Evolutionary conservation across 2,888 invertebrate genomes (phyloP), one percentile per base, ranked within the genome.

Genomic region (Ormyrus pomaceus): DNA sequence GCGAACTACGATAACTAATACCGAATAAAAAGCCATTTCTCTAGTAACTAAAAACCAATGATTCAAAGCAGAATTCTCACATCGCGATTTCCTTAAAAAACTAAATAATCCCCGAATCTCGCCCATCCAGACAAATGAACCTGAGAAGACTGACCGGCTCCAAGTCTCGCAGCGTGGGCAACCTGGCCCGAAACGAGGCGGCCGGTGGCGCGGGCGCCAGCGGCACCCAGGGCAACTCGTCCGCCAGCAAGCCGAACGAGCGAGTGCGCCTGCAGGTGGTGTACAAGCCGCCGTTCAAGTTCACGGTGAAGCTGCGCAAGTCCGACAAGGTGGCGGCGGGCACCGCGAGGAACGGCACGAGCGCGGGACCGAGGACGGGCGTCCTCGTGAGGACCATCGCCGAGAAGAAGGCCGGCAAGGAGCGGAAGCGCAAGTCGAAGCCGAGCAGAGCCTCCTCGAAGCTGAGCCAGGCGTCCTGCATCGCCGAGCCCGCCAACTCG

Each of bases 211-310:
- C 76, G 46, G 69, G 62, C 1, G 46, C 64, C 34, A 34, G 45
- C 62, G 5, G 50, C 69, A 5, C 64, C 74, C 6, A 64, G 82
- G 0, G 79, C 79, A 62, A 66, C 82, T 0, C 77, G 10, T 82
- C 83, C 6, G 7, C 79, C 7, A 81, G 82, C 34, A 77, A 76
- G 56, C 77, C 83, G 0, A 83, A 88, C 74, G 90, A 90, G 76
- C 85, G 90, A 0, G 89, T 96, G 10, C 94, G 95, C 83, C 91
- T 96, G 45, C 96, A 96, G 90, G 96, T 96, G 55, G 95, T 96
- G 48, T 96, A 96, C 89, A 96, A 96, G 88, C 96, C 96, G 71
- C 96, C 96, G 10, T 96, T 96, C 91, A 95, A 96, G 87, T 96
- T 96, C 90, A 96, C 96, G 89, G 93, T 96, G 75, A 95, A 95